Evolutionary conservation across 2,888 invertebrate genomes (phyloP).

Genomic region (Drosophila histrio): DNA sequence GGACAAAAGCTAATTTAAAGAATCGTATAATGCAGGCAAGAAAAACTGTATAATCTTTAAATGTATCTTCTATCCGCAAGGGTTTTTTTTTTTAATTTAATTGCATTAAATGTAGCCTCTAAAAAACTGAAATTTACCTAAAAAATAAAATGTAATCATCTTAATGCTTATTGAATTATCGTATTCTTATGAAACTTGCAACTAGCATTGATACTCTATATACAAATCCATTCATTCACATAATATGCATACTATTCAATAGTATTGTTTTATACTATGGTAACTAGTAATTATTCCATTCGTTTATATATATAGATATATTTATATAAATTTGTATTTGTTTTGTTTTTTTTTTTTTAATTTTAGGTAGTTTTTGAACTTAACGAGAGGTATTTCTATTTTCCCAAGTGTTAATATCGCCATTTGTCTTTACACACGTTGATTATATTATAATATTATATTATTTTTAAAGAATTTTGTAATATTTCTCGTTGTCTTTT

Average conservation of each 20-base stretch:
- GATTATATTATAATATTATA: slow-evolving; percentile 35
- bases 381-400: slow-evolving; percentile 85
- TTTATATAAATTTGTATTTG: slow-evolving; percentile 57
- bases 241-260: slow-evolving; percentile 36
- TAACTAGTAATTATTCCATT: slow-evolving; percentile 6
- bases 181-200: slow-evolving; percentile 29
- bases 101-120: slow-evolving; percentile 48
- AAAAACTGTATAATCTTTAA: not conserved
- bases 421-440: slow-evolving; percentile 48
- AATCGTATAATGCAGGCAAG: not conserved
- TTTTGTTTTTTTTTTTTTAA: slow-evolving; percentile 13
- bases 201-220: slow-evolving; percentile 18
- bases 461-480: slow-evolving; percentile 13
- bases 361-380: slow-evolving; percentile 81
- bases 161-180: slow-evolving; percentile 19
- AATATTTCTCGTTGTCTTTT: slow-evolving; percentile 50
- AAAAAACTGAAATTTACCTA: slow-evolving; percentile 40
- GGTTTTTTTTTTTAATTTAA: slow-evolving; percentile 13
- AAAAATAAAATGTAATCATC: slow-evolving; percentile 17
- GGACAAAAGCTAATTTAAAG: not conserved
- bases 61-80: not conserved
- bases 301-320: slow-evolving; percentile 23
- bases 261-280: slow-evolving; percentile 15
- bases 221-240: slow-evolving; percentile 20
- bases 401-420: slow-evolving; percentile 83